phyloP scores from a whole-genome alignment of 2,888 invertebrate species.

The Parnassius mnemosyne region DNA sequence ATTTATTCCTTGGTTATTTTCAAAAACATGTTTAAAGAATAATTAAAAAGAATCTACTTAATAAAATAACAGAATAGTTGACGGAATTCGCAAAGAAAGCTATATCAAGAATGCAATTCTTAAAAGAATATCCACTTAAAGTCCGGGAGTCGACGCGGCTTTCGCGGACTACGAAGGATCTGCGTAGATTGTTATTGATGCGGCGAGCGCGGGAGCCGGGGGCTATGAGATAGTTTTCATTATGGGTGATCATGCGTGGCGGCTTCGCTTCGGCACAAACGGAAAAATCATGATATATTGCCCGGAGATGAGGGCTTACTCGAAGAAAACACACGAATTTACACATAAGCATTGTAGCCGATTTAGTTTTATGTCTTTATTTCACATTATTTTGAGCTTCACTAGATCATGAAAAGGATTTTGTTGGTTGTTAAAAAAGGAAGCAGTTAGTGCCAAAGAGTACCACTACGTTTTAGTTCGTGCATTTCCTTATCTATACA shows the following conservation, averaged over 20 bases:
- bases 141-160: constrained; percentile 58
- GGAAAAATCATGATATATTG: constrained; percentile 62
- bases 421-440: too few relatives aligned
- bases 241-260: constrained; percentile 65
- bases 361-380: constrained; percentile 16
- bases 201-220: constrained; percentile 31
- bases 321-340: constrained; percentile 16
- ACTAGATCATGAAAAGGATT: too few relatives aligned
- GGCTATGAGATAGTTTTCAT: constrained; percentile 65
- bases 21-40: too few relatives aligned
- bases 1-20: too few relatives aligned
- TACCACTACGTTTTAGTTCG: too few relatives aligned
- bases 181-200: constrained; percentile 71
- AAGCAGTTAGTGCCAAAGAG: too few relatives aligned
- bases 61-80: too few relatives aligned
- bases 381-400: too few relatives aligned
- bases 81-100: too few relatives aligned
- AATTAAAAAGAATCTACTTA: too few relatives aligned
- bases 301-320: constrained; percentile 27
- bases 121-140: constrained; percentile 44
- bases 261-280: constrained; percentile 49
- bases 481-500: too few relatives aligned
- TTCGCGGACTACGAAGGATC: constrained; percentile 58
- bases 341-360: constrained; percentile 42
- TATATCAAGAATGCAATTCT: constrained; percentile 7